Base-by-base conservation (phyloP, 2,888 invertebrate species). In the Caenorhabditis angaria region DNA sequence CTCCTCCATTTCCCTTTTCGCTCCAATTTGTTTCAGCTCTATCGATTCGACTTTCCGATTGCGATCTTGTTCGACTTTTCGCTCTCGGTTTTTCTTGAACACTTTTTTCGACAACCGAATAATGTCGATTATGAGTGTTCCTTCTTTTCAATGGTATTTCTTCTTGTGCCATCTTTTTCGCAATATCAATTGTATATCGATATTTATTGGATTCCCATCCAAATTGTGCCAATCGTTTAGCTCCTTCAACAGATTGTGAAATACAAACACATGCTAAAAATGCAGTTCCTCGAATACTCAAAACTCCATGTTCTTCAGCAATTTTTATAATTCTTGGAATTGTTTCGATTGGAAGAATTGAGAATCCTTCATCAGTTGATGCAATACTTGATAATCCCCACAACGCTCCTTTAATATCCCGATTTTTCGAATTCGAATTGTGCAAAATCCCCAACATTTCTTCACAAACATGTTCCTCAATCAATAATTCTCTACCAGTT, bases 271-370 rank as follows among this genome's bases (percentile, higher is more conserved):
- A 69, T 4, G 87, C 83, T 73, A 81, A 84, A 77, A 86, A 82
- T 25, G 86, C 87, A 29, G 77, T 68, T 54, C 87, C 87, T 6
- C 85, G 71, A 14, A 87, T 75, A 22, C 78, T 77, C 27, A 87
- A 70, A 55, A 82, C 77, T 27, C 68, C 64, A 28, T 82, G 78
- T 53, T 77, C 77, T 61, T 84, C 83, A 3, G 84, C 84, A 14
- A 81, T 72, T 50, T 80, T 70, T 12, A 80, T 41, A n/a, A 80
- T 68, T 29, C 55, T 61, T 14, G 71, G 69, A 2, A 77, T 62
- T 5, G 70, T 68, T 10, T 80, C 77, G 0, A 61, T 24, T 0
- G 74, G 51, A 24, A 80, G 65, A 22, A 82, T 68, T n/a, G 62
- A 61, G 24, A 74, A 61, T 64, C 77, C 77, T 20, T 61, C 67